These are phyloP conservation scores for Pangasius mekongensis DNA, from an alignment of 2,797 vertebrate species.

Conservation along the genomic window DNA sequence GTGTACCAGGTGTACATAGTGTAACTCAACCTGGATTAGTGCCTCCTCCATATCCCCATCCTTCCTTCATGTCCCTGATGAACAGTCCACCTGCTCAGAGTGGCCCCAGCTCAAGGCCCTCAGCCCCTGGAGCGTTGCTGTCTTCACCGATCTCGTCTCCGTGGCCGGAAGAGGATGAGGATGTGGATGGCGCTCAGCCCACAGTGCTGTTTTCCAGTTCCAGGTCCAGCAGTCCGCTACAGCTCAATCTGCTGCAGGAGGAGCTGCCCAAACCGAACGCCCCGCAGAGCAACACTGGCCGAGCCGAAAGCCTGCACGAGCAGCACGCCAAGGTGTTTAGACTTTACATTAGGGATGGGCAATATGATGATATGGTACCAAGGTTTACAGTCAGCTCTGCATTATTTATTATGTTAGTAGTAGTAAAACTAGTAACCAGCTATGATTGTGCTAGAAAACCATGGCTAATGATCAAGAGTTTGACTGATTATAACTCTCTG, in stretches of 20 bases:
- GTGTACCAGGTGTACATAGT: neutral
- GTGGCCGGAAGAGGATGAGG: conserved; percentile 71
- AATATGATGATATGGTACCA: neutral
- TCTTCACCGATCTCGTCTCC: conserved; percentile 63
- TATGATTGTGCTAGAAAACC: neutral
- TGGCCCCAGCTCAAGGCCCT: neutral
- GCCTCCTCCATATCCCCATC: conserved; percentile 55
- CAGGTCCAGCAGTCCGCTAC: conserved; percentile 85
- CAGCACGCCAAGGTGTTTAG: conserved; percentile 66
- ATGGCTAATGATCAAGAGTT: neutral
- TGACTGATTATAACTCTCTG: conserved; percentile 7
- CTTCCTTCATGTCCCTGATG: conserved; percentile 53
- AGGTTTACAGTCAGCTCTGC: neutral
- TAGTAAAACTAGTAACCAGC: no score
- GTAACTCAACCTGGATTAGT: conserved; percentile 3
- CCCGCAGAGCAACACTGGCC: conserved; percentile 59
- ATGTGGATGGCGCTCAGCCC: conserved; percentile 66
- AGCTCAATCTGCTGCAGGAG: conserved; percentile 86
- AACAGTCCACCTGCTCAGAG: conserved; percentile 17
- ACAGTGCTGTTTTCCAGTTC: conserved; percentile 78
- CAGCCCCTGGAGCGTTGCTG: conserved; percentile 45
- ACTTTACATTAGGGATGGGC: neutral
- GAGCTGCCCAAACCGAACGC: conserved; percentile 77
- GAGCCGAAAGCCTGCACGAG: conserved; percentile 68
- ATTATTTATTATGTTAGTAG: neutral